Evolutionary conservation across 1,140 invertebrate genomes (phyloP).

Genomic region (Hyphantria cunea): DNA sequence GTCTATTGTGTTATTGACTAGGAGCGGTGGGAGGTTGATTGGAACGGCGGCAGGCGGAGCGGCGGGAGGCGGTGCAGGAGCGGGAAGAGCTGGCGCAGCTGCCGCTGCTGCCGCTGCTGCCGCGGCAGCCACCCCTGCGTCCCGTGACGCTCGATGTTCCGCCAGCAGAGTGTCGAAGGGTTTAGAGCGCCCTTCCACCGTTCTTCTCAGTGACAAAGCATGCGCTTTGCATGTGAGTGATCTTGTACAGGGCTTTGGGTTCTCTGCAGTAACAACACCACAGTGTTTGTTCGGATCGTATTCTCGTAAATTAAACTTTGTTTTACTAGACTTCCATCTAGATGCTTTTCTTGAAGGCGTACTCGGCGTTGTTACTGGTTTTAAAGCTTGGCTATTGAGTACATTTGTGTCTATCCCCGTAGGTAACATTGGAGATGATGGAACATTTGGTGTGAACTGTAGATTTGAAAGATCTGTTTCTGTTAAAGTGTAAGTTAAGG

Average conservation of each 20-base stretch:
- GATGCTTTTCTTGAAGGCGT: conserved; percentile 62
- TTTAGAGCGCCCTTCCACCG: conserved; percentile 88
- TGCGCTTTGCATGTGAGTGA: conserved; percentile 93
- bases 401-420: conserved; percentile 56
- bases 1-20: conserved; percentile 60
- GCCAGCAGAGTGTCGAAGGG: conserved; percentile 90
- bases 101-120: conserved; percentile 35
- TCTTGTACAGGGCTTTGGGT: conserved; percentile 88
- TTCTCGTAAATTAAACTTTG: conserved; percentile 86
- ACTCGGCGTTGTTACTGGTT: conserved; percentile 46
- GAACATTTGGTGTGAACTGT: conserved; percentile 58
- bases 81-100: conserved; percentile 18
- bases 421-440: conserved; percentile 55
- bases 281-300: conserved; percentile 93
- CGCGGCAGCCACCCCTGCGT: conserved; percentile 44
- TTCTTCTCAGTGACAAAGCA: conserved; percentile 87
- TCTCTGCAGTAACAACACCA: conserved; percentile 87
- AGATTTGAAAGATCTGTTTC: conserved; percentile 62
- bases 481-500: conserved; percentile 57
- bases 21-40: conserved; percentile 53
- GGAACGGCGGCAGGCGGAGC: conserved; percentile 35
- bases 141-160: conserved; percentile 86
- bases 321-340: conserved; percentile 81
- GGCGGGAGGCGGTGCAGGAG: conserved; percentile 29
- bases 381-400: conserved; percentile 56